Evolutionary conservation across 2,888 invertebrate genomes (phyloP), one percentile per base, ranked within the genome.

Genomic region (Cantharis lateralis): DNA sequence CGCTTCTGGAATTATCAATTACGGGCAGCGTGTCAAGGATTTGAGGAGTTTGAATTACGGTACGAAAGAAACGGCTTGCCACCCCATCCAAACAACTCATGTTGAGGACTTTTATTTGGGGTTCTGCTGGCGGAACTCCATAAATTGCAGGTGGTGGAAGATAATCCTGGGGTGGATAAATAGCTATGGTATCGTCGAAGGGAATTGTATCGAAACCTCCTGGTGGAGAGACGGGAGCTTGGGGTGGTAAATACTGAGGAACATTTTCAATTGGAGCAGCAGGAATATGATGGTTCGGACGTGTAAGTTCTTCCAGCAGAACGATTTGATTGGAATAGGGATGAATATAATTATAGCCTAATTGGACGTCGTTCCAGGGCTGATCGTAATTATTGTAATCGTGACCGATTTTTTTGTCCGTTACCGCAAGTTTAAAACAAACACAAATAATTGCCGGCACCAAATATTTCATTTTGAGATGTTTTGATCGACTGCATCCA

Each of bases 71-170:
- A 11, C 71, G 70, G 9, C 72, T 77, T 18, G 77, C 75, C 5
- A 82, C 82, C 11, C 84, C 80, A 71, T 87, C 85, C 71, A 85
- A 80, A 78, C 88, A 88, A 20, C 86, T 86, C 87, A 88, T 87
- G 78, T 87, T 87, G 10, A 85, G 78, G 3, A 87, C 83, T 73
- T 82, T 83, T 11, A 84, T 78, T 70, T 84, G 83, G 10, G 81
- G 20, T 73, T 10, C 74, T 15, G 11, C 79, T 78, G 3, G 26
- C 3, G 74, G 74, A 48, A 72, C 64, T 1, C 71, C 70, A 64
- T 71, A 76, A 15, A 48, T 15, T 61, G 63, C 63, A 72, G 78
- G 15, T 81, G 81, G 62, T 82, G 78, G 75, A 62, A 48, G 7
- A 2, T 18, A 18, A 11, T 20, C 20, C 83, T 82, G 7, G 81